phyloP scores from a whole-genome alignment of 1,140 invertebrate species.

The Luehdorfia chinensis region DNA sequence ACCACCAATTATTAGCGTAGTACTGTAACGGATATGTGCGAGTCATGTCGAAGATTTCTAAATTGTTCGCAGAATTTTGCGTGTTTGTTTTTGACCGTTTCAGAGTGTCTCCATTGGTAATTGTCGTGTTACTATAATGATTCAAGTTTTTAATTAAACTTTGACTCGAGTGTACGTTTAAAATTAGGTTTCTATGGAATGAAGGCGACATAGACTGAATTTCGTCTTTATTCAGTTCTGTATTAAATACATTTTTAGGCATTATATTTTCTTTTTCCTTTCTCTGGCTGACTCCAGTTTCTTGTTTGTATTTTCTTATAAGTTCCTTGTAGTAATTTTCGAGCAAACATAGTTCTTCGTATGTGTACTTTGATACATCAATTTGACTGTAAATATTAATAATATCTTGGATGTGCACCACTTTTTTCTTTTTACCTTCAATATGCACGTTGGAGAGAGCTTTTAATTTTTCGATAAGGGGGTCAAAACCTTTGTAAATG shows the following conservation, averaged over 20 bases:
- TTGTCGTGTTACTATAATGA: slow-evolving; percentile 29
- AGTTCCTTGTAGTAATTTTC: slow-evolving; percentile 69
- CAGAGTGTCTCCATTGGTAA: slow-evolving; percentile 29
- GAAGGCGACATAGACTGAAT: slow-evolving; percentile 31
- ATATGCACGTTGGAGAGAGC: slow-evolving; percentile 55
- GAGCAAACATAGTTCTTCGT: slow-evolving; percentile 60
- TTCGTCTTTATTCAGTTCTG: slow-evolving; percentile 25
- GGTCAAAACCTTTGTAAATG: slow-evolving; percentile 75
- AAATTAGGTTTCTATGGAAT: slow-evolving; percentile 40
- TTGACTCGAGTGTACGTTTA: slow-evolving; percentile 39
- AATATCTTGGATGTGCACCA: slow-evolving; percentile 54
- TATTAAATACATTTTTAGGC: slow-evolving; percentile 26
- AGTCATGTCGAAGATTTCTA: slow-evolving; percentile 60
- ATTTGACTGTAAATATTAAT: slow-evolving; percentile 58
- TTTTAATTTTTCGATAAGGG: slow-evolving; percentile 67
- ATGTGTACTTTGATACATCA: slow-evolving; percentile 58
- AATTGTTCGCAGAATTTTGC: slow-evolving; percentile 37
- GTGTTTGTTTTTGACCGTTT: slow-evolving; percentile 31
- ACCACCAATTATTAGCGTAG: slow-evolving; percentile 76
- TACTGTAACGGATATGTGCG: slow-evolving; percentile 65
- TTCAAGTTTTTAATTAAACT: slow-evolving; percentile 37
- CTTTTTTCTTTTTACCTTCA: slow-evolving; percentile 47
- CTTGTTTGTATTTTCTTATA: slow-evolving; percentile 56
- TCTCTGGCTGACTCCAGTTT: slow-evolving; percentile 28
- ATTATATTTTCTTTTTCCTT: slow-evolving; percentile 51